These are phyloP conservation scores for Dreissena polymorpha DNA, from an alignment of 1,140 invertebrate genomes.

Conservation along the genomic window DNA sequence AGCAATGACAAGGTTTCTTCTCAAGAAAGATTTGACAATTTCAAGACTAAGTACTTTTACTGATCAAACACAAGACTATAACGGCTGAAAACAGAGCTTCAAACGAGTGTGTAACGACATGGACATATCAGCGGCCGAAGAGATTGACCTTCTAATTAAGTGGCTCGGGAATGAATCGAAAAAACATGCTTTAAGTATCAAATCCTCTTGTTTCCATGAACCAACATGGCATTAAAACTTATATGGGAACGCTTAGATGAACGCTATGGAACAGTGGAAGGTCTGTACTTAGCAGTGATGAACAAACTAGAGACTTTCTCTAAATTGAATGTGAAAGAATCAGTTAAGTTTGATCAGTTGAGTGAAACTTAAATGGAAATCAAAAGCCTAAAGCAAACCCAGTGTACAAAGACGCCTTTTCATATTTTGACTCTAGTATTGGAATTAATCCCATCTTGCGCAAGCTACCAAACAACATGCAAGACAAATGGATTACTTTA, in stretches of 20 bases:
- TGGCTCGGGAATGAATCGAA: neutral
- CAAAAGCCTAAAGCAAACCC: neutral
- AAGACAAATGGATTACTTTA: conserved; percentile 14
- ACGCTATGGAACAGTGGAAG: conserved; percentile 1
- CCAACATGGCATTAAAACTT: neutral
- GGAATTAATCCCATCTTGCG: conserved; percentile 5
- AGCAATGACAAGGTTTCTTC: neutral
- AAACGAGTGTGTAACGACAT: neutral
- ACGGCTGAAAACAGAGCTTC: conserved; percentile 4
- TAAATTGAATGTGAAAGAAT: neutral
- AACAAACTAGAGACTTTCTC: conserved; percentile 10
- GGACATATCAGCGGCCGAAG: neutral
- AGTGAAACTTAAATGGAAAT: neutral
- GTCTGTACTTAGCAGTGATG: neutral
- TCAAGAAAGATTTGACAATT: conserved; percentile 11
- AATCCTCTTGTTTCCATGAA: neutral
- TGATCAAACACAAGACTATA: neutral
- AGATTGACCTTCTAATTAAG: conserved; percentile 17
- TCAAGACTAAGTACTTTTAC: conserved; percentile 4
- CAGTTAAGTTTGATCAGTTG: conserved; percentile 5
- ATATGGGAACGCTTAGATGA: conserved; percentile 18
- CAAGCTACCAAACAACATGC: conserved; percentile 5
- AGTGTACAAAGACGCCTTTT: neutral
- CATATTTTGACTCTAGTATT: conserved; percentile 20
- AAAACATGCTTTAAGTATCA: conserved; percentile 4